Percentiles rank a stretch among this genome's conserved stretches.
phyloP scores from a whole-genome alignment of 1,140 invertebrate genomes.

The Caerostris darwini region DNA sequence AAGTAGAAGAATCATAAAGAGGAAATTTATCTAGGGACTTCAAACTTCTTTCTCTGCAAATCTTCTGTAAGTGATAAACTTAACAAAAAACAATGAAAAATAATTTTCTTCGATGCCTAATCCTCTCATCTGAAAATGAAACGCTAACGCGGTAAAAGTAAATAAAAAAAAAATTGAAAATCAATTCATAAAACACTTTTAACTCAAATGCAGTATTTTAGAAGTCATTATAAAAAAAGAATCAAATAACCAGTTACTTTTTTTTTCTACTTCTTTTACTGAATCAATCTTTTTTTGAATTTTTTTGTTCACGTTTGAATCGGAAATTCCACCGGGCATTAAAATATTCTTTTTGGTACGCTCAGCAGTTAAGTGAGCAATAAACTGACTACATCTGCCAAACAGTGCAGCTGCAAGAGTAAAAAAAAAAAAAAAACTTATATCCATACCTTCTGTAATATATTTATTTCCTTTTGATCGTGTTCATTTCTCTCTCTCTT shows the following conservation, averaged over 20 bases:
- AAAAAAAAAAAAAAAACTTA: neutral
- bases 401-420: neutral
- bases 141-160: too few relatives aligned
- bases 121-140: too few relatives aligned
- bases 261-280: neutral
- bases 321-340: neutral
- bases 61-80: too few relatives aligned
- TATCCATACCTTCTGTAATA: neutral
- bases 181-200: too few relatives aligned
- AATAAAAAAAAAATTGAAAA: too few relatives aligned
- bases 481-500: neutral
- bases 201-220: too few relatives aligned
- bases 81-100: too few relatives aligned
- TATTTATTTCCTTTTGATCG: neutral
- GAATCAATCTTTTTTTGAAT: neutral
- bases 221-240: too few relatives aligned
- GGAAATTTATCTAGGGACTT: too few relatives aligned
- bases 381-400: neutral
- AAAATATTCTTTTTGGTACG: neutral
- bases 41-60: too few relatives aligned
- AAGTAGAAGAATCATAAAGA: too few relatives aligned
- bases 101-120: too few relatives aligned
- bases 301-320: neutral
- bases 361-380: neutral
- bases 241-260: neutral